These are phyloP conservation scores for Enteromius radiatus DNA, from an alignment of 2,797 vertebrate species.

Conservation along the genomic window DNA sequence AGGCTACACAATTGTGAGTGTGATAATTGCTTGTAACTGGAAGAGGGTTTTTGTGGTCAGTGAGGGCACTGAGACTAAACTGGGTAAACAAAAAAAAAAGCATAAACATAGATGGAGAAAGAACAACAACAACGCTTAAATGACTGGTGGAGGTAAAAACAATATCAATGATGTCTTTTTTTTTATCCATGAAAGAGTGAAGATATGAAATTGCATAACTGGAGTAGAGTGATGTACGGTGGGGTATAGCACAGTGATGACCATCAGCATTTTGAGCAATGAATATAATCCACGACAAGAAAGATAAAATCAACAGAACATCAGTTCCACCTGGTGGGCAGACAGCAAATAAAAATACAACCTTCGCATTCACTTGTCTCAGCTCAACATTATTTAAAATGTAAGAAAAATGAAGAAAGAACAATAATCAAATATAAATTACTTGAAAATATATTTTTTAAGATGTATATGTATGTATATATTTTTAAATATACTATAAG, in stretches of 20 bases:
- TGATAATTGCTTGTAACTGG: constrained; percentile 56
- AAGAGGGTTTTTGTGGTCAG: constrained; percentile 49
- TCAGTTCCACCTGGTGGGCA: constrained; percentile 69
- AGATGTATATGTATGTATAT: no score
- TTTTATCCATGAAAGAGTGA: constrained; percentile 1
- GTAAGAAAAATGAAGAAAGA: not conserved
- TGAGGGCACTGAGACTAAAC: not conserved
- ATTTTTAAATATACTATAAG: no score
- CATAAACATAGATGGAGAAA: constrained; percentile 6
- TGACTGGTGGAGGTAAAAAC: not conserved
- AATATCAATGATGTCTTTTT: not conserved
- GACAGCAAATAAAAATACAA: constrained; percentile 33
- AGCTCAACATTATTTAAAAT: not conserved
- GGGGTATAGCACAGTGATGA: not conserved
- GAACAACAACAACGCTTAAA: not conserved
- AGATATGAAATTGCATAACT: constrained; percentile 5
- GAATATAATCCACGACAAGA: not conserved
- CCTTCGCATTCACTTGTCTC: not conserved
- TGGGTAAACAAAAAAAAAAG: not conserved
- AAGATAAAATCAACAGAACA: constrained; percentile 47
- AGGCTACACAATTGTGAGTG: constrained; percentile 37
- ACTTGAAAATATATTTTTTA: no score
- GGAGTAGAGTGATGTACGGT: not conserved
- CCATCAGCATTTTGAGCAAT: not conserved
- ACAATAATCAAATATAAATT: not conserved